Evolutionary conservation across 1,140 invertebrate genomes (phyloP).

Genomic region (Saccostrea glomerata): DNA sequence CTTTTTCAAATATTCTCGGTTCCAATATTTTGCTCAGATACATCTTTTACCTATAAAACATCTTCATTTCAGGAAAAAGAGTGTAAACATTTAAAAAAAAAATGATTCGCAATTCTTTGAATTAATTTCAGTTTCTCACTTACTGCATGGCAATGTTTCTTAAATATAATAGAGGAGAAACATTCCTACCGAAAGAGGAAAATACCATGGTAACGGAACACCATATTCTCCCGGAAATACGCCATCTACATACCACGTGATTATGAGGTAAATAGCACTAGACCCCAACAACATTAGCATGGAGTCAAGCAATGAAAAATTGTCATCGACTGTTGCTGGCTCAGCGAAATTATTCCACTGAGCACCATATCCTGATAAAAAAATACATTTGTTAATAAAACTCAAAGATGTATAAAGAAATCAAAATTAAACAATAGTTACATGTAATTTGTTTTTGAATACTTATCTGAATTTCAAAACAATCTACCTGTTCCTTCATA

Average conservation of each 20-base stretch:
- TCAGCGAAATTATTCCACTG: conserved; percentile 70
- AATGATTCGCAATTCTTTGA: neutral
- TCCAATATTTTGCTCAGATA: no score
- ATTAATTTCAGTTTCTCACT: no score
- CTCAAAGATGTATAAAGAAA: no score
- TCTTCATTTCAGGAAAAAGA: no score
- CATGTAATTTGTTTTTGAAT: neutral
- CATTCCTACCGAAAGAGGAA: conserved; percentile 75
- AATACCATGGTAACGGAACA: conserved; percentile 80
- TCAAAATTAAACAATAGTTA: no score
- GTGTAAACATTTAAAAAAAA: neutral
- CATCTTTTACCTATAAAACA: no score
- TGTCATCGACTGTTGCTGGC: conserved; percentile 71
- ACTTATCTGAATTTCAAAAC: neutral
- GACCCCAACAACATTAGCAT: conserved; percentile 81
- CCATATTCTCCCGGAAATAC: conserved; percentile 82
- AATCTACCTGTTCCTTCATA: conserved; percentile 76
- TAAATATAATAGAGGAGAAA: neutral
- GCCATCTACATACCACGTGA: conserved; percentile 83
- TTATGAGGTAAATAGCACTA: conserved; percentile 74
- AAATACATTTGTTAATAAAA: no score
- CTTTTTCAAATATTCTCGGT: no score
- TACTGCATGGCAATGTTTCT: no score
- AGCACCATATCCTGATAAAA: conserved; percentile 62
- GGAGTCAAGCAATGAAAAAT: conserved; percentile 71